Evolutionary conservation across 2,113 vertebrate species (phyloP).

Genomic region (Rhynchomys soricoides): DNA sequence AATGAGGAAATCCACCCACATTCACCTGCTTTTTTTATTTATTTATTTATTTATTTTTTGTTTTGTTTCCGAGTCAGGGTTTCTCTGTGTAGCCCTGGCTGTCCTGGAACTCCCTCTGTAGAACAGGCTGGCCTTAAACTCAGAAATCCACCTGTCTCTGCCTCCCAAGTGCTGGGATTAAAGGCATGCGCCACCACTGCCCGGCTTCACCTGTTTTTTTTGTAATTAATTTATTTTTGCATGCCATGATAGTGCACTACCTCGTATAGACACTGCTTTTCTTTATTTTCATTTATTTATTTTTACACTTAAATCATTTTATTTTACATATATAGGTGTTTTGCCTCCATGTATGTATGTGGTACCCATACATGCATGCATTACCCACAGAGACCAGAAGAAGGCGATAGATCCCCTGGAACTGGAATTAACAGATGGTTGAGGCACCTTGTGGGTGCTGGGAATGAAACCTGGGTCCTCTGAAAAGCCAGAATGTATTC

Average conservation of each 20-base stretch:
- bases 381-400: background rate
- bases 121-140: too few species aligned
- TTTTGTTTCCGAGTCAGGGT: too few species aligned
- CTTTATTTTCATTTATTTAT: background rate
- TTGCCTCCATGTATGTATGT: background rate
- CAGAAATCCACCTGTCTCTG: too few species aligned
- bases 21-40: background rate
- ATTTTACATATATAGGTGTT: background rate
- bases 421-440: background rate
- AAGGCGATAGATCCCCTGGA: background rate
- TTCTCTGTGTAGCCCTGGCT: too few species aligned
- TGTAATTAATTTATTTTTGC: background rate
- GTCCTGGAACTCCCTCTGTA: too few species aligned
- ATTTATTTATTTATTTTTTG: background rate
- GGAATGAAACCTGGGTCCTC: background rate
- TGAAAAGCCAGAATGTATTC: background rate
- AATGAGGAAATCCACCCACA: background rate
- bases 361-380: background rate
- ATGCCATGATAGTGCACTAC: background rate
- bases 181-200: too few species aligned
- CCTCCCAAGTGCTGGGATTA: too few species aligned
- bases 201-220: background rate
- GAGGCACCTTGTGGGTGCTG: background rate
- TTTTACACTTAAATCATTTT: background rate
- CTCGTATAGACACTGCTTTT: background rate